Conservation (phyloP, 1,140 invertebrate genomes). For the Penaeus chinensis region DNA sequence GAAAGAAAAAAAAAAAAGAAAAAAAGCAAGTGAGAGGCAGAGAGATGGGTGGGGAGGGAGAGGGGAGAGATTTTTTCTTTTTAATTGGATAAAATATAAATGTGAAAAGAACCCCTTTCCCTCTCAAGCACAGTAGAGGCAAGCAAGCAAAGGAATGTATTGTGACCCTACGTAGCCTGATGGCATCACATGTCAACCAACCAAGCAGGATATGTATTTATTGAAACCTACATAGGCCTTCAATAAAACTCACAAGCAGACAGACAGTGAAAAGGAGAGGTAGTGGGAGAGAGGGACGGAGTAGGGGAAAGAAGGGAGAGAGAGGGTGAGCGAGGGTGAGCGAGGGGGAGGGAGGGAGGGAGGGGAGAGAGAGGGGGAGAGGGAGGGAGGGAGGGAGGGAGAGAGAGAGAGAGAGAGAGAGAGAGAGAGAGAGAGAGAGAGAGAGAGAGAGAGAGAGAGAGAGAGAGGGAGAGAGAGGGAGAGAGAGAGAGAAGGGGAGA, state of each 20-base stretch:
- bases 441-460: no score
- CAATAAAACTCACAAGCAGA: no score
- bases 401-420: neutral
- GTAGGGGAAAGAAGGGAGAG: neutral
- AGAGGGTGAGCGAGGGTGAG: no score
- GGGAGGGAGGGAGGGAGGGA: conserved; percentile 7
- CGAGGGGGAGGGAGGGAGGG: neutral
- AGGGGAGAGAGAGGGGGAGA: neutral
- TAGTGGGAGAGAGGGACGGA: neutral
- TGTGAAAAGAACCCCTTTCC: neutral
- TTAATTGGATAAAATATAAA: neutral
- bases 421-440: no score
- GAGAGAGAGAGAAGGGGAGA: no score
- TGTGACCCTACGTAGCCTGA: no score
- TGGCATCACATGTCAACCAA: no score
- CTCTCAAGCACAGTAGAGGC: no score
- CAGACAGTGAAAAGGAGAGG: neutral
- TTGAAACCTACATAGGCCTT: no score
- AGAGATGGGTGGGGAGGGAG: neutral
- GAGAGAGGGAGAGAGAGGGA: no score
- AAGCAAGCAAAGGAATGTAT: no score
- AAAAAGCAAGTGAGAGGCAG: neutral
- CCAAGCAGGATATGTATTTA: no score
- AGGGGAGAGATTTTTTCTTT: neutral
- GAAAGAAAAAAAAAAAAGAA: neutral